Conservation (phyloP, 2,113 vertebrate species). For the Greenwoodochromis staneri region DNA sequence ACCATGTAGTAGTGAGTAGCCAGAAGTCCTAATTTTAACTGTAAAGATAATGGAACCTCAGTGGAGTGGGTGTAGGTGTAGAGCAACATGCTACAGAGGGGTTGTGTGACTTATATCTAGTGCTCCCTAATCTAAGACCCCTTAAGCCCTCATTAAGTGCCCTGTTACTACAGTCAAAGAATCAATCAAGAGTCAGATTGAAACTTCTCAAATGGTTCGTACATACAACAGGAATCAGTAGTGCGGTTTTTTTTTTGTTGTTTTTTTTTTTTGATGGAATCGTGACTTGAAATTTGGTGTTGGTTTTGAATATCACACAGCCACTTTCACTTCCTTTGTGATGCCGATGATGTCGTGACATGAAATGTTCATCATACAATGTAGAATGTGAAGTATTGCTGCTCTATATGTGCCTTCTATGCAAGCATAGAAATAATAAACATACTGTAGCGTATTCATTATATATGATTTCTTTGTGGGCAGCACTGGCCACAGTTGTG, state of each 20-base stretch:
- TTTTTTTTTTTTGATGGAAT: background rate
- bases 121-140: conserved; percentile 49
- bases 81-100: conserved; percentile 38
- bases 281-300: background rate
- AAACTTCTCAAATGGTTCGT: conserved; percentile 13
- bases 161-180: conserved; percentile 11
- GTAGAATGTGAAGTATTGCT: conserved; percentile 62
- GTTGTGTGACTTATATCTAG: conserved; percentile 25
- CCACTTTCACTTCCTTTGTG: background rate
- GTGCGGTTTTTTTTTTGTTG: background rate
- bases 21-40: background rate
- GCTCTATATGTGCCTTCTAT: conserved; percentile 65
- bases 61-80: conserved; percentile 17
- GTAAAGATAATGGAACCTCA: conserved; percentile 11
- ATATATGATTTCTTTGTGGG: conserved; percentile 51
- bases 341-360: background rate
- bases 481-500: conserved; percentile 31
- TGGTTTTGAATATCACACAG: background rate
- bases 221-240: background rate
- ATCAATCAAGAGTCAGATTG: conserved; percentile 6
- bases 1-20: background rate
- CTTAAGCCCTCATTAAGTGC: conserved; percentile 8
- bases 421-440: conserved; percentile 66
- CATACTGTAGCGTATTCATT: conserved; percentile 57
- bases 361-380: conserved; percentile 12